phyloP scores from a whole-genome alignment of 2,113 vertebrate species.

The Danio rerio region GRCz12tu NC_133196.1:11629001-11629500 shows the following conservation, averaged over 20 bases:
- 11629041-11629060: not conserved
- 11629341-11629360: not conserved
- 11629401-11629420: slow-evolving; percentile 21
- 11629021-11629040: too few relatives aligned
- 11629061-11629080: not conserved
- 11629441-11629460: too few relatives aligned
- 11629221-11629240: not conserved
- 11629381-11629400: slow-evolving; percentile 36
- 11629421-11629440: not conserved
- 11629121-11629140: too few relatives aligned
- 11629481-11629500: slow-evolving; percentile 6
- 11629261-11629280: not conserved
- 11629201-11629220: not conserved
- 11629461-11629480: not conserved
- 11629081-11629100: not conserved
- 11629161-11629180: not conserved
- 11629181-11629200: not conserved
- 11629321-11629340: not conserved
- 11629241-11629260: not conserved
- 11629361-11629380: not conserved
- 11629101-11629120: too few relatives aligned
- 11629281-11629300: not conserved
- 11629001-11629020: too few relatives aligned
- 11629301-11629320: not conserved
- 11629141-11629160: too few relatives aligned